A percentile compares a stretch with the other conserved stretches of the same genome.
phyloP scores from a whole-genome alignment of 2,113 vertebrate species.

The Sander vitreus region DNA sequence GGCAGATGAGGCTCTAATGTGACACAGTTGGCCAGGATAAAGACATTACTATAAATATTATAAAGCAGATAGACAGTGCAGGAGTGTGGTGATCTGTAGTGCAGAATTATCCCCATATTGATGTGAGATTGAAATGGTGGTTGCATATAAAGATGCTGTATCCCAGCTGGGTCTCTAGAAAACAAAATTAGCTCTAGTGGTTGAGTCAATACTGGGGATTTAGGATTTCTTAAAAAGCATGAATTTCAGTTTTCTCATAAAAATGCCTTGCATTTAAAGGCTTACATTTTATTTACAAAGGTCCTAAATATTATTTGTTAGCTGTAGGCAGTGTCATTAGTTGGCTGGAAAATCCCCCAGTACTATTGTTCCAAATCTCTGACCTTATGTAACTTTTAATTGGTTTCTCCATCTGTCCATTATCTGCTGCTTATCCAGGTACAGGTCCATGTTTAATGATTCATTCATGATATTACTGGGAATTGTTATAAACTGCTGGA shows the following conservation, averaged over 20 bases:
- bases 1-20: constrained; percentile 91
- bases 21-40: constrained; percentile 36
- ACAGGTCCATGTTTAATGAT: not conserved
- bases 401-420: not conserved
- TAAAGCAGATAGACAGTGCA: constrained; percentile 26
- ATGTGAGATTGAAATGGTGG: constrained; percentile 18
- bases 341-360: not conserved
- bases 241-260: not conserved
- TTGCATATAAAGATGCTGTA: constrained; percentile 10
- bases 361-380: not conserved
- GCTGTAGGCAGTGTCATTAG: too few relatives aligned
- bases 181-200: constrained; percentile 14
- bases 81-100: not conserved
- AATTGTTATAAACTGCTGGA: not conserved
- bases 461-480: not conserved
- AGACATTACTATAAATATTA: constrained; percentile 25
- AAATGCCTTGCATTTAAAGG: not conserved
- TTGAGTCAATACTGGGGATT: constrained; percentile 6
- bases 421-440: not conserved
- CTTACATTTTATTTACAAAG: not conserved
- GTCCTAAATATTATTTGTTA: not conserved
- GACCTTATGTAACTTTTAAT: not conserved
- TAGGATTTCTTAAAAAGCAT: not conserved
- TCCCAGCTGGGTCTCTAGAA: constrained; percentile 17
- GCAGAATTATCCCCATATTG: not conserved